phyloP scores from a whole-genome alignment of 1,140 invertebrate species.

The Penaeus indicus region DNA sequence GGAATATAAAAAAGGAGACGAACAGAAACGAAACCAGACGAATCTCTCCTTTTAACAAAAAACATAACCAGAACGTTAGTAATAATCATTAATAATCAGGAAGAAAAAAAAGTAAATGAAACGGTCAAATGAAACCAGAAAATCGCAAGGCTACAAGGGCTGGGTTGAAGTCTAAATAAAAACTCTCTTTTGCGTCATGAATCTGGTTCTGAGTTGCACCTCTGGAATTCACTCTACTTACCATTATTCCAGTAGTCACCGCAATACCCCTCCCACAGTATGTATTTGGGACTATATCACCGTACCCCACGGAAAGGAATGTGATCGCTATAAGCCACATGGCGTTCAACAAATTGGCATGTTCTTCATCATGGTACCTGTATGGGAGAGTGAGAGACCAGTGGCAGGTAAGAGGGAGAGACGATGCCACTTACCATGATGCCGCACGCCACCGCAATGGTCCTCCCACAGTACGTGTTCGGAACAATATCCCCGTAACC shows the following conservation, averaged over 20 bases:
- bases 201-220: conserved; percentile 55
- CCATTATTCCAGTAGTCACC: conserved; percentile 98
- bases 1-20: no score
- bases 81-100: conserved; percentile 35
- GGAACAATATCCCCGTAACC: conserved; percentile 91
- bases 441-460: conserved; percentile 90
- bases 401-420: conserved; percentile 50
- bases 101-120: conserved; percentile 32
- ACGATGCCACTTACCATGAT: conserved; percentile 85
- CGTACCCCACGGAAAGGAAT: conserved; percentile 98
- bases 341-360: conserved; percentile 96
- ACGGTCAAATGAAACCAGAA: conserved; percentile 38
- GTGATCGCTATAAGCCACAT: conserved; percentile 99
- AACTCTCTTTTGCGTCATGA: conserved; percentile 63
- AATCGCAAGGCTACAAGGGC: conserved; percentile 60
- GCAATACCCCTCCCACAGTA: conserved; percentile 98
- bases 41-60: background rate
- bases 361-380: conserved; percentile 96
- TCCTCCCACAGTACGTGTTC: conserved; percentile 93
- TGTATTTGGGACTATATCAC: conserved; percentile 99
- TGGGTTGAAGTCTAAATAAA: conserved; percentile 54
- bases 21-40: no score
- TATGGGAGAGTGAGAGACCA: conserved; percentile 65
- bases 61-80: conserved; percentile 3
- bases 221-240: conserved; percentile 75